These are phyloP conservation scores for Tarsius wallacei DNA, from an alignment of 2,797 vertebrate species.

Conservation along the genomic window DNA sequence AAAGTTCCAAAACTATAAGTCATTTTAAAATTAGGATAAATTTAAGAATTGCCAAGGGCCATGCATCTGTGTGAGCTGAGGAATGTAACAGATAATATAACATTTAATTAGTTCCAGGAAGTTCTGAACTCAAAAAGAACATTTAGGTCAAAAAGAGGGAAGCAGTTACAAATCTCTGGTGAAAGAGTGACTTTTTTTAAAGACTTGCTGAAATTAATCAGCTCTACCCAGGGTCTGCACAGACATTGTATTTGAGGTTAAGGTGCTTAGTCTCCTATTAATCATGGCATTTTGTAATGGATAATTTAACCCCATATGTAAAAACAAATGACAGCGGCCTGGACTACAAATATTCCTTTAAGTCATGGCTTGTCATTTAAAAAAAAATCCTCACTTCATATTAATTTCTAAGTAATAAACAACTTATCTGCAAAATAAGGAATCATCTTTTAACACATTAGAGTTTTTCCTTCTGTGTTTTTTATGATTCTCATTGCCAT, in stretches of 20 bases:
- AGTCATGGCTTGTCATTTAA: neutral
- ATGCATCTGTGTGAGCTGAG: neutral
- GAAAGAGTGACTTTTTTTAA: neutral
- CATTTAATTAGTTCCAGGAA: constrained; percentile 18
- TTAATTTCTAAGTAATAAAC: constrained; percentile 29
- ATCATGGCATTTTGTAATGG: neutral
- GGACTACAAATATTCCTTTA: constrained; percentile 13
- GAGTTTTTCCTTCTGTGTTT: neutral
- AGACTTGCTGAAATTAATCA: constrained; percentile 15
- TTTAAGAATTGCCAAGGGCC: neutral
- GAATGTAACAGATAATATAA: neutral
- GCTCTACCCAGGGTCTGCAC: neutral
- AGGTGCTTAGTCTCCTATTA: neutral
- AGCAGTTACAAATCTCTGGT: neutral
- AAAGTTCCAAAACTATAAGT: constrained; percentile 21
- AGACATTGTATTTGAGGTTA: neutral
- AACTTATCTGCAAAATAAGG: constrained; percentile 1
- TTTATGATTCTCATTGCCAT: neutral
- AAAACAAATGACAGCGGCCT: constrained; percentile 28
- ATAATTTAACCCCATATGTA: neutral
- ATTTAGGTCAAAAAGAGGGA: constrained; percentile 8
- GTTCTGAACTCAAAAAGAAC: constrained; percentile 12
- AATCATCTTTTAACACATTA: constrained; percentile 2
- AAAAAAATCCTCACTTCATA: neutral
- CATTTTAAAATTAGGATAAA: constrained; percentile 62